Base-by-base conservation (phyloP, 2,888 invertebrate species). In the Apodemia zela region DNA sequence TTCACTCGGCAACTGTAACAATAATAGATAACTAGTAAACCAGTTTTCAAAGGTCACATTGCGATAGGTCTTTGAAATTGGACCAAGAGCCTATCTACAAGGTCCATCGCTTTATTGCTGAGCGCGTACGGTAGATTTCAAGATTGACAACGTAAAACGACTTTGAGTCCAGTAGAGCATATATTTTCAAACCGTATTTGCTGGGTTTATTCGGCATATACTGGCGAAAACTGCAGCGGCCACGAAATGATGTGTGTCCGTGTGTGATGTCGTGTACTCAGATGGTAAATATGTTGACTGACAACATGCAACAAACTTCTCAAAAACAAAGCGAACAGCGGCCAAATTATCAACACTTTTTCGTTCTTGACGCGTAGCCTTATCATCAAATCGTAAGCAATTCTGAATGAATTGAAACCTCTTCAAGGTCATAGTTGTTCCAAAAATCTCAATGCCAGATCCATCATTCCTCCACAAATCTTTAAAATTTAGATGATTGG, bases 371-470 rank as follows among this genome's bases (percentile, higher is more conserved):
- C 71, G 62, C 8, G 71, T 70, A 0, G 60, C 25, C 47, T 66
- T 66, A 57, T 74, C 69, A 66, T 73, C 72, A 65, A 73, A 74
- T 8, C 70, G 59, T 8, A 72, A 7, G 63, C 59, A 51, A 29
- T 64, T 72, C 66, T 70, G 68, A 1, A 73, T 8, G 57, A 73
- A 71, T 10, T 70, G 13, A 60, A 72, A 73, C 49, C 71, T 18
- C 54, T 69, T 66, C 42, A 64, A 60, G 10, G 71, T 68, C 72
- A 72, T 74, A 0, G 70, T 69, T 2, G 64, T 58, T 0, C 71
- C 60, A 68, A 73, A 74, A 38, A 73, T 70, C n/a, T 73, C 71
- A 18, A 72, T 68, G 8, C 71, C 72, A 25, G 74, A 72, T 6
- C 72, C 71, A 69, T 72, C 73, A 5, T 66, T 67, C 18, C 62